A percentile compares a stretch with the other conserved stretches of the same genome.
Conservation (phyloP, 2,113 vertebrate species). For the Semnornis frantzii region DNA sequence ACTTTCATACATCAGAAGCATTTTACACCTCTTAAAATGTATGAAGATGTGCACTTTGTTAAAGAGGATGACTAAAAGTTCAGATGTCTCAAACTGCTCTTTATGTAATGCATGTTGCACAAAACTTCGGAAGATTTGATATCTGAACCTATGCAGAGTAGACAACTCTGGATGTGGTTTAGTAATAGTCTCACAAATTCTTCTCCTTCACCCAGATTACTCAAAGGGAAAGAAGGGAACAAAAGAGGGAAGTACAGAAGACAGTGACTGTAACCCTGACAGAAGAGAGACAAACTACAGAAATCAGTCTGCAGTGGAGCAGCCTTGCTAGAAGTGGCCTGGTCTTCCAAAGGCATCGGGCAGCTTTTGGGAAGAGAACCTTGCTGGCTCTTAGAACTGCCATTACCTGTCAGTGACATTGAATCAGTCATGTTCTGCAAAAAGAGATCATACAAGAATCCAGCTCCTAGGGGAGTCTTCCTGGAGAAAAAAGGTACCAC, state of each 20-base stretch:
- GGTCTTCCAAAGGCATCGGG: too few relatives aligned
- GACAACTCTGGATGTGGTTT: not conserved
- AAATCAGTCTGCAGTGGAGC: not conserved
- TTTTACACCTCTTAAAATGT: not conserved
- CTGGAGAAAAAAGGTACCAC: too few relatives aligned
- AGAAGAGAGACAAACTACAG: not conserved
- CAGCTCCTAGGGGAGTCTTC: too few relatives aligned
- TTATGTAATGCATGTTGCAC: not conserved
- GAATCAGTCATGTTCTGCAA: too few relatives aligned
- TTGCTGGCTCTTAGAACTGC: too few relatives aligned
- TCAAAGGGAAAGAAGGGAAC: not conserved
- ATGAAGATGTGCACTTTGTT: not conserved
- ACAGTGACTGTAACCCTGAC: not conserved
- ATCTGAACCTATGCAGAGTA: not conserved
- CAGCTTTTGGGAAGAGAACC: too few relatives aligned
- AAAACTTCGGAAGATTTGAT: not conserved
- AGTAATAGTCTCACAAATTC: not conserved
- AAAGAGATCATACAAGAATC: too few relatives aligned
- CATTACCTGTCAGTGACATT: too few relatives aligned
- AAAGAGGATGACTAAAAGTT: not conserved
- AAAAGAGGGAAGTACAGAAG: not conserved
- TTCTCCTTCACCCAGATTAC: not conserved
- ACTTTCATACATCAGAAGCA: not conserved
- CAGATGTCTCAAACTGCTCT: not conserved
- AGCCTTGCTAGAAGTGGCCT: not conserved